phyloP scores from a whole-genome alignment of 1,140 invertebrate species.

The Dryas iulia region DNA sequence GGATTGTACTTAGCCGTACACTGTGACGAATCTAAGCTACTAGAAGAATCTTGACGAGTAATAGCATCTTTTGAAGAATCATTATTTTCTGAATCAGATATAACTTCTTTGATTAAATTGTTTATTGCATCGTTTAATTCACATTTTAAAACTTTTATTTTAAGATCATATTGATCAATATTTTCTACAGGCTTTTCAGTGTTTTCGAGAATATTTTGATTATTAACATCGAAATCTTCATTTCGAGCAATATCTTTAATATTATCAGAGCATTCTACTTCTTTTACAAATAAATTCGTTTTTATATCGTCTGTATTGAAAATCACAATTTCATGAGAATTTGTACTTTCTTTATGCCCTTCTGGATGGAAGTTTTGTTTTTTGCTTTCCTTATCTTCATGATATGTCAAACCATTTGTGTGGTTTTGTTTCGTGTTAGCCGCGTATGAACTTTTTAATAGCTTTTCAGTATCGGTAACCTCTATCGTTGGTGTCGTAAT shows the following conservation, averaged over 20 bases:
- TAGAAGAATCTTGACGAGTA: conserved; percentile 76
- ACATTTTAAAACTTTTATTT: conserved; percentile 73
- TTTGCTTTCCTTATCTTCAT: neutral
- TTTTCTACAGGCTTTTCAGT: conserved; percentile 25
- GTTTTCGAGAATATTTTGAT: neutral
- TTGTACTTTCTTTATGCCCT: neutral
- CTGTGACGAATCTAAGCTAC: conserved; percentile 76
- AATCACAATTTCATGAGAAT: conserved; percentile 63
- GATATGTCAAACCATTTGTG: neutral
- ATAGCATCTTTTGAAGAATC: conserved; percentile 54
- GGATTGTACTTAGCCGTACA: conserved; percentile 80
- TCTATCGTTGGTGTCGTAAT: conserved; percentile 78
- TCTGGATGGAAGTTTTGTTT: neutral
- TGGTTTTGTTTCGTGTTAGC: neutral
- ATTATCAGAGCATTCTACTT: conserved; percentile 33
- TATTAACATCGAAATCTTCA: neutral
- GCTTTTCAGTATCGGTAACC: conserved; percentile 67
- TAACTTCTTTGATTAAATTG: conserved; percentile 73
- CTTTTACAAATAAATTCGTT: conserved; percentile 67
- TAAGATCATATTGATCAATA: conserved; percentile 53
- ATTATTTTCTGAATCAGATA: conserved; percentile 56
- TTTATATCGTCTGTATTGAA: conserved; percentile 62
- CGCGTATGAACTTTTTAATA: conserved; percentile 59
- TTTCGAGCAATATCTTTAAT: neutral
- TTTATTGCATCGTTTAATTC: conserved; percentile 75